Evolutionary conservation across 2,888 invertebrate species (phyloP), one percentile per base, ranked within the genome.

Genomic region (Malthinus seriepunctatus): DNA sequence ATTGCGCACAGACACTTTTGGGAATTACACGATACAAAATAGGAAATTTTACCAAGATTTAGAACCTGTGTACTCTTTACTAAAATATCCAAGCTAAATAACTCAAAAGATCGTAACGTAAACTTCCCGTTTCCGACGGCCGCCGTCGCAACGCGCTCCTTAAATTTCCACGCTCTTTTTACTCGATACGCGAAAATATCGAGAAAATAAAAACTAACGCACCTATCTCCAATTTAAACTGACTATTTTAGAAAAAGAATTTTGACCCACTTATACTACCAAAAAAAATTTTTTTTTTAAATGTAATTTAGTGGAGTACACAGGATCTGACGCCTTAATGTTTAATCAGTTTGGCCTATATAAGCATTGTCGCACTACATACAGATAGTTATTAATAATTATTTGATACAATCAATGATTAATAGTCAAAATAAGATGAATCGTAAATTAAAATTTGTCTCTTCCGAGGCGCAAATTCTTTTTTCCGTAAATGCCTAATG

Each of bases 1-100:
- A 54, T 45, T 59, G 59, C 53, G 49, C 51, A 59, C 59, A 59
- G 59, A 59, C 59, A 59, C 59, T 59, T 58, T 53, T 59, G 59
- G 59, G 59, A 59, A 59, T 54, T 59, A 59, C 59, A 59, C 59
- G 59, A 47, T 59, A 59, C 54, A 59, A 59, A 59, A 59, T 54
- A 59, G 54, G 50, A 59, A 53, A 49, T 49, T 53, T 51, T 14
- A 33, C 32, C 50, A 51, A 46, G 32, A 23, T 23, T 23, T 23
- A 23, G 23, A 23, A 54, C 48, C 42, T 45, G 52, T 42, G 39
- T 23, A 42, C 39, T 42, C 39, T 14, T 15, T 42, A 9, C 39
- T 42, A 15, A 42, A 42, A 2, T 15, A 42, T n/a, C 39, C 15
- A 5, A n/a, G 14, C 39, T 37, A 6, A 42, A 42, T 15, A n/a